Evolutionary conservation across 53 echinoderm and acorn worm genomes (phyloP), one percentile per base, ranked within the genome.

Genomic region (Arbacia lixula): DNA sequence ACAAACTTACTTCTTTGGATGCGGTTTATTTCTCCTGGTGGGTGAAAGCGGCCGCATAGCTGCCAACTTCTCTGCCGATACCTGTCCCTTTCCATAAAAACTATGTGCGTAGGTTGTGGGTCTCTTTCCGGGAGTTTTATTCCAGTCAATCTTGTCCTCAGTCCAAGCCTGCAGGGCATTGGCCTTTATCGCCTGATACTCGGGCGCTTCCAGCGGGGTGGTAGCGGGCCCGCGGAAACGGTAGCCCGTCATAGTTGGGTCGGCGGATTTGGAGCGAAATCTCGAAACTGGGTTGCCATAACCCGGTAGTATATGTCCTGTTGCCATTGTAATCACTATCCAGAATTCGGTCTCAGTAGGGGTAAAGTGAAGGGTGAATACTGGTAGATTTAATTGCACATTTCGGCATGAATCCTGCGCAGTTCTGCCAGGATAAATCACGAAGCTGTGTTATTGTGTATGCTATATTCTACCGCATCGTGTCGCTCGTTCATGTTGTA

Each of bases 261-360:
- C 98, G 46, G 98, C 98, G 1, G 98, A 98, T 56, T 90, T 92
- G 46, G 98, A 98, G 17, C 98, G 90, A 67, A 90, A 92, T 53
- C 75, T 85, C 49, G 94, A 88, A 4, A 92, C 89, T 12, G 83
- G 71, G 46, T 87, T 83, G 17, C 91, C 85, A 81, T 85, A 90
- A 25, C 98, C 94, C 25, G 98, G 98, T 67, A 98, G 57, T 68
- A 97, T 88, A 54, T 98, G 98, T 66, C 98, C 98, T 0, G 98
- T 98, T 66, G 98, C 90, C 98, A 98, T 97, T 12, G n/a, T n/a
- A n/a, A n/a, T n/a, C n/a, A n/a, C n/a, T n/a, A n/a, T n/a, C n/a
- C n/a, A n/a, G n/a, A n/a, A n/a, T n/a, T n/a, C n/a, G n/a, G n/a
- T n/a, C n/a, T n/a, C n/a, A n/a, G n/a, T n/a, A n/a, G n/a, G n/a